Percentiles rank a stretch among this genome's conserved stretches.
Evolutionary conservation across 2,888 invertebrate genomes (phyloP).

Genomic region (Gastracanthus pulcherrimus): DNA sequence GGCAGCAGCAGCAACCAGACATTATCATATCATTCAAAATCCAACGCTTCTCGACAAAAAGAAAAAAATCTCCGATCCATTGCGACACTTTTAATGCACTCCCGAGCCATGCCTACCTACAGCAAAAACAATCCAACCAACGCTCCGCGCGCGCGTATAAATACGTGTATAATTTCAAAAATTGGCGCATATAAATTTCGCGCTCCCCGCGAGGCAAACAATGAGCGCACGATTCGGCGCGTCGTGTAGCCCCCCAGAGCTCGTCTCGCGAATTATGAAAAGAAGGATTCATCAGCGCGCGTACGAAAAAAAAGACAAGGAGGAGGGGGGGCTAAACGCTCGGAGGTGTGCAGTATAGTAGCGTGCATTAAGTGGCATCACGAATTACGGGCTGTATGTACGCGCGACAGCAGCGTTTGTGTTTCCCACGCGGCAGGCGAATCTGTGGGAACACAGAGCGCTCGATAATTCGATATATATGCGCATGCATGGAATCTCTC

Average conservation of each 20-base stretch:
- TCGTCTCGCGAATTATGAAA: background rate
- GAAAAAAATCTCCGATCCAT: background rate
- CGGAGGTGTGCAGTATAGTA: background rate
- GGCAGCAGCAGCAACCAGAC: too few relatives aligned
- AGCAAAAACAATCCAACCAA: background rate
- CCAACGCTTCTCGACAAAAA: background rate
- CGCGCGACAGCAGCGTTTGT: constrained; percentile 4
- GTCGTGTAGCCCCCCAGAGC: background rate
- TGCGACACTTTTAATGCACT: background rate
- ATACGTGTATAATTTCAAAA: background rate
- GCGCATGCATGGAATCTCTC: background rate
- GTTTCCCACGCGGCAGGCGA: constrained; percentile 51
- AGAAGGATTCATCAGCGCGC: background rate
- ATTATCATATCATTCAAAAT: background rate
- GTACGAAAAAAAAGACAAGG: background rate
- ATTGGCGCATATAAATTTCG: background rate
- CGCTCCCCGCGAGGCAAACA: background rate
- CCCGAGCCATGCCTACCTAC: background rate
- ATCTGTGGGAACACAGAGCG: constrained; percentile 48
- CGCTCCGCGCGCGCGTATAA: too few relatives aligned
- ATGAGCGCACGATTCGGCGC: background rate
- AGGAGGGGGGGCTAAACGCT: background rate
- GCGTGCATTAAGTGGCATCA: background rate
- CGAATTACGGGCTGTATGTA: constrained; percentile 21
- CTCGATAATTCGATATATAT: constrained; percentile 48